Base-by-base conservation (phyloP, 1,140 invertebrate genomes). In the Saccostrea cuccullata region DNA sequence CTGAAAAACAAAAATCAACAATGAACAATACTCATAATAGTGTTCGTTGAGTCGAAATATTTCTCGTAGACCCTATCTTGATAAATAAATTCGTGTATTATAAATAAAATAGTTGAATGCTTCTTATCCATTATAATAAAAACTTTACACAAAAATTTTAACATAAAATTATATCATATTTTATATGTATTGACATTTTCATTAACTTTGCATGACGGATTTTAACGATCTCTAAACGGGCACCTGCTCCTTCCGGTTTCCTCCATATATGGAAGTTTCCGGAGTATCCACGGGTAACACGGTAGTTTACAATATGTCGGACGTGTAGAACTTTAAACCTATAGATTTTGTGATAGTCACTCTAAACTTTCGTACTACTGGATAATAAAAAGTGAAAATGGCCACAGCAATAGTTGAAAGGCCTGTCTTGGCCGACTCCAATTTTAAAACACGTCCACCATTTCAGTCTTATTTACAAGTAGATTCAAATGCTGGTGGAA, bases 231-330 rank as follows among this genome's bases (percentile, higher is more conserved):
- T 23, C 20, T 23, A 8, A 85, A 73, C 88, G 73, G 55, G 90
- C 87, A 91, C 89, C 88, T 92, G 88, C 82, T 84, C 58, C 86
- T 87, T 86, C 89, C 92, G 92, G 88, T 88, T 89, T 86, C 40
- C 84, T 90, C 92, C 91, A 87, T 90, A 90, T 93, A 91, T 89
- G 91, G 94, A 85, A 87, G 87, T 90, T 90, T 87, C 87, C 91
- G 91, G 82, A 89, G 90, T 92, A 84, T 91, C 91, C 91, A 90
- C 64, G 88, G 86, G 91, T 91, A 92, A 92, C 93, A 55, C 70
- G 73, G 91, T 91, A 92, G 92, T 93, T 93, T 93, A 93, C 92
- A 93, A 77, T 90, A 87, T 89, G 88, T 92, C 92, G 91, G 91
- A 90, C 83, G 84, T 86, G 83, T 77, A 82, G 77, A 20, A 89